Conservation (phyloP, 2,113 vertebrate species). For the Rhinoderma darwinii region DNA sequence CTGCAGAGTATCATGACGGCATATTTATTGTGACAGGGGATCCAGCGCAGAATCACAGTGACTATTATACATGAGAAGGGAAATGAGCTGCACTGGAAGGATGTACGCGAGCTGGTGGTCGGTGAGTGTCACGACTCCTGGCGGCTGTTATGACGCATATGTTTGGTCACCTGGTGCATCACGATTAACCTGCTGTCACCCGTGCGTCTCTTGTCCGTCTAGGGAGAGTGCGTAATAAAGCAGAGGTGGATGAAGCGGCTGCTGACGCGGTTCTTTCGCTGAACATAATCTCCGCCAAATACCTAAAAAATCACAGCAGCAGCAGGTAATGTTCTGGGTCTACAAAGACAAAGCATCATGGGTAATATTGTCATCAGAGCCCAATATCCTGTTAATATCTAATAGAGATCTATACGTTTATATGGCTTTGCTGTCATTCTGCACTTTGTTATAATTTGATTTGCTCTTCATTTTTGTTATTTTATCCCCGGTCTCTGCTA, state of each 20-base stretch:
- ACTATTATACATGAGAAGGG: slow-evolving; percentile 97
- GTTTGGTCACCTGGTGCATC: background rate
- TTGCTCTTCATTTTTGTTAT: background rate
- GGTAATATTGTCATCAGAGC: background rate
- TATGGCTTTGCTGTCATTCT: slow-evolving; percentile 63
- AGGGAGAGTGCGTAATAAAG: slow-evolving; percentile 92
- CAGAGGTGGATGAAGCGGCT: slow-evolving; percentile 89
- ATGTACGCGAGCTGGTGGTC: slow-evolving; percentile 94
- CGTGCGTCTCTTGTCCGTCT: background rate
- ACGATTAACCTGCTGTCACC: background rate
- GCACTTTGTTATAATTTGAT: slow-evolving; percentile 62
- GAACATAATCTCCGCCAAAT: slow-evolving; percentile 97
- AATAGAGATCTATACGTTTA: background rate
- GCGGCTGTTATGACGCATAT: too few relatives aligned
- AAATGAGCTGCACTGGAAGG: slow-evolving; percentile 96
- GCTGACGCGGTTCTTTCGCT: slow-evolving; percentile 92
- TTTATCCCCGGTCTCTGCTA: slow-evolving; percentile 57
- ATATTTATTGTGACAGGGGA: slow-evolving; percentile 77
- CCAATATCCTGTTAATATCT: background rate
- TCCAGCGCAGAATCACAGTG: slow-evolving; percentile 93
- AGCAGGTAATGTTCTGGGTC: slow-evolving; percentile 80
- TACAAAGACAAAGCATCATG: background rate
- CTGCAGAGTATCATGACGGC: slow-evolving; percentile 43
- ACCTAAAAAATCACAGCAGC: slow-evolving; percentile 92
- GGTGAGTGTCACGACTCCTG: slow-evolving; percentile 77